Percentiles rank a stretch among this genome's conserved stretches.
Evolutionary conservation across 2,888 invertebrate species (phyloP).

Genomic region (Strigamia transsilvanica): DNA sequence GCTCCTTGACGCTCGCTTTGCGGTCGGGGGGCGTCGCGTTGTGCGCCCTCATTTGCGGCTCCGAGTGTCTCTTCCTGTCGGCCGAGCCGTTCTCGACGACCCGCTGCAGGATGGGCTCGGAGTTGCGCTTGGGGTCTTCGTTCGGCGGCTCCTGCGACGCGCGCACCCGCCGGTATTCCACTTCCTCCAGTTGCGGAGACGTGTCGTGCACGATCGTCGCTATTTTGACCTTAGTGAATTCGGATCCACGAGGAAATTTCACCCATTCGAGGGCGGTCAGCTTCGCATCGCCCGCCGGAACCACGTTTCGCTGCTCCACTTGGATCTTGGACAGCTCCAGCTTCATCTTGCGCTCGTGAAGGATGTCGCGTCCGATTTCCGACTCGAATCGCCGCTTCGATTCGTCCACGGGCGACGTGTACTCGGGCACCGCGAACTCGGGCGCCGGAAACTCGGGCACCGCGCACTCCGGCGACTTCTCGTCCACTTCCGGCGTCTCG

Average conservation of each 20-base stretch:
- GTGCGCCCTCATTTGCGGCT: constrained; percentile 50
- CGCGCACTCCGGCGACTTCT: too few species aligned
- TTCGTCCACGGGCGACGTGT: constrained; percentile 58
- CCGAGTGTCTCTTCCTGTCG: constrained; percentile 55
- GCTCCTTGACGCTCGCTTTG: constrained; percentile 59
- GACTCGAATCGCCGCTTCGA: constrained; percentile 65
- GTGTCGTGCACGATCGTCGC: constrained; percentile 11
- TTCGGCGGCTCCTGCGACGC: not conserved
- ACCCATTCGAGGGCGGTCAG: not conserved
- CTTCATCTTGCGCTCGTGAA: constrained; percentile 66
- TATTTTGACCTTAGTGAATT: constrained; percentile 34
- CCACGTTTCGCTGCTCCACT: constrained; percentile 56
- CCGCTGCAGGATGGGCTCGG: constrained; percentile 54
- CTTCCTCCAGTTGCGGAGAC: constrained; percentile 14
- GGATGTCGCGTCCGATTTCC: constrained; percentile 67
- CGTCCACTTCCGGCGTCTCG: not conserved
- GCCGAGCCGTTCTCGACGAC: not conserved
- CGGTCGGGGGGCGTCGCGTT: constrained; percentile 56
- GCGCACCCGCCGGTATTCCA: not conserved
- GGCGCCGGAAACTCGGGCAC: not conserved
- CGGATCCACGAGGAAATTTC: constrained; percentile 12
- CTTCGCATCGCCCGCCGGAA: constrained; percentile 11
- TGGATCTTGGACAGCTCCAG: constrained; percentile 63
- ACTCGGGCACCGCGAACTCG: not conserved
- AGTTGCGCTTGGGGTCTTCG: constrained; percentile 55